Conservation (phyloP, 1,140 invertebrate species). For the Drosophila sp. region DNA sequence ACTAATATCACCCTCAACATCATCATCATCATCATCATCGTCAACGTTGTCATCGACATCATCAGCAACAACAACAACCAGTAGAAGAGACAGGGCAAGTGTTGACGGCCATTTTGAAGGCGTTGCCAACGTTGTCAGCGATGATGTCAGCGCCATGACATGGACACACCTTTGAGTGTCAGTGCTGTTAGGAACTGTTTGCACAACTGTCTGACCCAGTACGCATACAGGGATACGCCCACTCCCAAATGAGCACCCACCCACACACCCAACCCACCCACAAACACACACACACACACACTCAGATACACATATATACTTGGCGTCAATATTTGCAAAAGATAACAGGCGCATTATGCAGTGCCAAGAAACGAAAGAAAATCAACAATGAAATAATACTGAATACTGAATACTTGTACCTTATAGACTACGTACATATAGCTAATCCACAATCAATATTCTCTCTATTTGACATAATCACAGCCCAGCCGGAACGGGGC, state of each 20-base stretch:
- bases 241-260: constrained; percentile 30
- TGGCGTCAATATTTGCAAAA: constrained; percentile 34
- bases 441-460: constrained; percentile 61
- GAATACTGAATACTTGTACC: constrained; percentile 33
- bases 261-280: constrained; percentile 16
- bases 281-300: constrained; percentile 5
- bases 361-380: constrained; percentile 3
- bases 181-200: constrained; percentile 70
- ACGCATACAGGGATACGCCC: constrained; percentile 28
- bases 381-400: constrained; percentile 18
- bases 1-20: constrained; percentile 9
- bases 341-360: constrained; percentile 4
- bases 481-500: constrained; percentile 80
- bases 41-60: constrained; percentile 1
- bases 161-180: constrained; percentile 75
- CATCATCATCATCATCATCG: constrained; percentile 7
- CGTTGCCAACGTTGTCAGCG: constrained; percentile 62
- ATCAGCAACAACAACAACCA: constrained; percentile 25
- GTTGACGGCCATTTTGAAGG: constrained; percentile 59
- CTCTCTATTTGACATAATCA: constrained; percentile 63
- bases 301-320: constrained; percentile 3
- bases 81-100: constrained; percentile 29
- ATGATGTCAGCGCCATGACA: constrained; percentile 70
- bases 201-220: constrained; percentile 49
- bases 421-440: constrained; percentile 41